These are phyloP conservation scores for Odontocerum albicorne DNA, from an alignment of 2,888 invertebrate species.

Conservation along the genomic window DNA sequence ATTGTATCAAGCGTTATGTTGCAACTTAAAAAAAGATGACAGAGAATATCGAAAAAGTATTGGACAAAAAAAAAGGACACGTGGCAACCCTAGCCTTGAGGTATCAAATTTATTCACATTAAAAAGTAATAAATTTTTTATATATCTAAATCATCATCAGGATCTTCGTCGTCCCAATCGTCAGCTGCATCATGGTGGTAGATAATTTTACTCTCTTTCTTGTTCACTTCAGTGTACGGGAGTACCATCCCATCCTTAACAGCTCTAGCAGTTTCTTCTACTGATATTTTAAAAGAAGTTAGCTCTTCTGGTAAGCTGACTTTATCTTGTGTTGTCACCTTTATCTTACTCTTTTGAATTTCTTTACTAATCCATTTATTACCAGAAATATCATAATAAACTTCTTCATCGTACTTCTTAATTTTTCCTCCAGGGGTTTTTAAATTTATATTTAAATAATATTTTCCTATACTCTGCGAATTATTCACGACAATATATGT, in stretches of 20 bases:
- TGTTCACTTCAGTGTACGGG: conserved; percentile 60
- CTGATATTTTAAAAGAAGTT: conserved; percentile 66
- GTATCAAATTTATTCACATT: too few relatives aligned
- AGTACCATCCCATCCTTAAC: conserved; percentile 61
- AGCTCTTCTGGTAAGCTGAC: conserved; percentile 45
- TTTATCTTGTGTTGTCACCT: conserved; percentile 46
- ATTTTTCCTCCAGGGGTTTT: conserved; percentile 58
- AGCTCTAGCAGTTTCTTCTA: conserved; percentile 62
- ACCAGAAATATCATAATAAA: conserved; percentile 45
- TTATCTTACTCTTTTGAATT: conserved; percentile 39
- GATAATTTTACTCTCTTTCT: conserved; percentile 64
- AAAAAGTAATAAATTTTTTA: conserved; percentile 43
- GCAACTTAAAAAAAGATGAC: too few relatives aligned
- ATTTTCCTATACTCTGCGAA: conserved; percentile 44
- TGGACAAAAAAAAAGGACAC: too few relatives aligned
- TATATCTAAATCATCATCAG: conserved; percentile 82
- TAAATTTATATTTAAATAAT: conserved; percentile 44
- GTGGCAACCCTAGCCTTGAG: too few relatives aligned
- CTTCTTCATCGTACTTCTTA: conserved; percentile 48
- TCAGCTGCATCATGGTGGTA: conserved; percentile 78
- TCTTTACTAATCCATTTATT: conserved; percentile 44
- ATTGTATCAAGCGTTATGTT: too few relatives aligned
- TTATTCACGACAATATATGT: conserved; percentile 44
- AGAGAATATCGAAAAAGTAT: too few relatives aligned
- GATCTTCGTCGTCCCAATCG: conserved; percentile 86